Conservation (phyloP, 2,888 invertebrate genomes). For the Odontocolon sp. region DNA sequence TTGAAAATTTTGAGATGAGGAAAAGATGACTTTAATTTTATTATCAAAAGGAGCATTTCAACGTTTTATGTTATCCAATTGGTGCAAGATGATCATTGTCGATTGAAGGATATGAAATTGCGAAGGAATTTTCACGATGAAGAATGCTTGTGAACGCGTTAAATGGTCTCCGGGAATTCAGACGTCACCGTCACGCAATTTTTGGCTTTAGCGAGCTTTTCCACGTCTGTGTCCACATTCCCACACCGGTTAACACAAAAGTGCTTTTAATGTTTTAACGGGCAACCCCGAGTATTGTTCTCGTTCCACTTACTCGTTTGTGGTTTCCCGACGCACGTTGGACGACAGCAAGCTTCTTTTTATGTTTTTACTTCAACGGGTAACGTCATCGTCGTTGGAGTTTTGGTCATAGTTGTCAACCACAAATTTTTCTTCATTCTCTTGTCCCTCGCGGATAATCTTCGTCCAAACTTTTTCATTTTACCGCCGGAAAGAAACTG, state of each 20-base stretch:
- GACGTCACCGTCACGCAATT: slow-evolving; percentile 18
- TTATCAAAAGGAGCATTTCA: too few species aligned
- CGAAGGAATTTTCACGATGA: slow-evolving; percentile 16
- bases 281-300: slow-evolving; percentile 66
- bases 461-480: slow-evolving; percentile 61
- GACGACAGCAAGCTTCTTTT: slow-evolving; percentile 12
- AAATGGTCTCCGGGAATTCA: slow-evolving; percentile 5
- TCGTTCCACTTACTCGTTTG: slow-evolving; percentile 47
- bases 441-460: slow-evolving; percentile 42
- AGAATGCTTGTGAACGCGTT: slow-evolving; percentile 47
- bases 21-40: too few species aligned
- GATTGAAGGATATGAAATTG: too few species aligned
- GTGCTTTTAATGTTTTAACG: slow-evolving; percentile 74
- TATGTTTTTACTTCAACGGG: slow-evolving; percentile 18
- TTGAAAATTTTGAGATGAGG: too few species aligned
- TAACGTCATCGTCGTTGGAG: slow-evolving; percentile 24
- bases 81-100: too few species aligned
- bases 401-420: slow-evolving; percentile 18
- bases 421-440: not conserved
- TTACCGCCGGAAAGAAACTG: not conserved
- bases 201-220: not conserved
- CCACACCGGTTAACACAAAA: slow-evolving; percentile 67
- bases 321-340: slow-evolving; percentile 34
- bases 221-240: slow-evolving; percentile 12
- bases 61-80: too few species aligned